Conservation (phyloP, 2,797 vertebrate species). For the Myoxocephalus aenaeus region DNA sequence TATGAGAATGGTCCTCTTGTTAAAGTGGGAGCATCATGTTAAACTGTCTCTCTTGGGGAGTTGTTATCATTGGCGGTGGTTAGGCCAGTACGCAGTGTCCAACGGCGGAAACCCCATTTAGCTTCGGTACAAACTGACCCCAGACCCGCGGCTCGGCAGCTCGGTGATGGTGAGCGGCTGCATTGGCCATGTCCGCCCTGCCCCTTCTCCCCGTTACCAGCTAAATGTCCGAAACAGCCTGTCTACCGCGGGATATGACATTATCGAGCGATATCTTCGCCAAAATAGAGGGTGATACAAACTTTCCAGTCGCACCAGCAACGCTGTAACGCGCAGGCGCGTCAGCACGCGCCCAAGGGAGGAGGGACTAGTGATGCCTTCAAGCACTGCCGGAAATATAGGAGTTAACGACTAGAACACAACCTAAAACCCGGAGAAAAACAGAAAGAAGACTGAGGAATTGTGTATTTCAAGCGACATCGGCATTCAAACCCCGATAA, state of each 20-base stretch:
- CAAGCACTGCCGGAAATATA: not conserved
- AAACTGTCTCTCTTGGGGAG: slow-evolving; percentile 10
- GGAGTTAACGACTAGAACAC: accelerated
- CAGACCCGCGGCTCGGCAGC: slow-evolving; percentile 51
- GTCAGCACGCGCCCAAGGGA: slow-evolving; percentile 25
- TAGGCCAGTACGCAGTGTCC: slow-evolving; percentile 68
- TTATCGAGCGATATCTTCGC: slow-evolving; percentile 12
- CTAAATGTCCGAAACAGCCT: not conserved
- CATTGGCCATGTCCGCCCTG: slow-evolving; percentile 61
- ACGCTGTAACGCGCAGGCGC: slow-evolving; percentile 62
- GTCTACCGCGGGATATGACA: slow-evolving; percentile 24
- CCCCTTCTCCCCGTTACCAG: slow-evolving; percentile 8
- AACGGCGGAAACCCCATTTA: slow-evolving; percentile 62
- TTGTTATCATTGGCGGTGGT: slow-evolving; percentile 17
- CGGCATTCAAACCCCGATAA: accelerated
- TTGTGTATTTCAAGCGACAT: not conserved
- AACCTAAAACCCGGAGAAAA: not conserved
- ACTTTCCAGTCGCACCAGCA: slow-evolving; percentile 74
- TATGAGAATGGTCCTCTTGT: slow-evolving; percentile 23
- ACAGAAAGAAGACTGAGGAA: not conserved
- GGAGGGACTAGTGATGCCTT: slow-evolving; percentile 58
- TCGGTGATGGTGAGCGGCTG: slow-evolving; percentile 25
- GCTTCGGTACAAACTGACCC: slow-evolving; percentile 63
- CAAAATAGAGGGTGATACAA: slow-evolving; percentile 66
- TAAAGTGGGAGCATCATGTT: slow-evolving; percentile 42